A percentile compares a stretch with the other conserved stretches of the same genome.
These are phyloP conservation scores for Brachypalpus laphriformis DNA, from an alignment of 2,888 invertebrate genomes.

Conservation along the genomic window DNA sequence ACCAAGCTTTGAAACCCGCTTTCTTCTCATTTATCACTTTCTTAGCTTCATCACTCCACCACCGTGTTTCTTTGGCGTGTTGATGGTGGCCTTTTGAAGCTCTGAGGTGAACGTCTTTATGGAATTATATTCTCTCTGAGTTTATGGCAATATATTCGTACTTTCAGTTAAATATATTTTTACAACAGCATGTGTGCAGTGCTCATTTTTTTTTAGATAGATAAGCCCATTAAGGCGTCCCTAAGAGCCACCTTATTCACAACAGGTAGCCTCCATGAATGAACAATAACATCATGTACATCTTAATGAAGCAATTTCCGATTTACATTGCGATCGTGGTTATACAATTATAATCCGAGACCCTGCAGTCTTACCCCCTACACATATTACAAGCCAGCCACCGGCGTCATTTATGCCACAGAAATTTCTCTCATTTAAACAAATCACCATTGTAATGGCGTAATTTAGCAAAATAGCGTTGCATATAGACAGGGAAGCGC, in stretches of 20 bases:
- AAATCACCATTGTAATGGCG: constrained; percentile 70
- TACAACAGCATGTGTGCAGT: background rate
- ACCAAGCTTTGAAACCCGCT: too few relatives aligned
- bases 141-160: too few relatives aligned
- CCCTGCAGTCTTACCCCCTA: background rate
- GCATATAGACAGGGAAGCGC: background rate
- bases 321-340: constrained; percentile 68
- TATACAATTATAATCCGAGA: constrained; percentile 60
- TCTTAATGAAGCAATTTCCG: constrained; percentile 73
- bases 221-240: constrained; percentile 15
- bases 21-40: too few relatives aligned
- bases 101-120: too few relatives aligned
- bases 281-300: constrained; percentile 55
- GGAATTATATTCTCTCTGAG: too few relatives aligned
- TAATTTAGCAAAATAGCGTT: constrained; percentile 58
- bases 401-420: constrained; percentile 23
- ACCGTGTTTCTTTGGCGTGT: too few relatives aligned
- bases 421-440: constrained; percentile 65
- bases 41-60: too few relatives aligned
- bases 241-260: constrained; percentile 33
- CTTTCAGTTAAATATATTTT: too few relatives aligned
- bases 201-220: constrained; percentile 17
- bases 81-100: too few relatives aligned
- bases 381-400: background rate
- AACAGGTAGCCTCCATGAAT: constrained; percentile 57